Evolutionary conservation across 2,888 invertebrate genomes (phyloP), one percentile per base, ranked within the genome.

Genomic region (Furcula furcula): DNA sequence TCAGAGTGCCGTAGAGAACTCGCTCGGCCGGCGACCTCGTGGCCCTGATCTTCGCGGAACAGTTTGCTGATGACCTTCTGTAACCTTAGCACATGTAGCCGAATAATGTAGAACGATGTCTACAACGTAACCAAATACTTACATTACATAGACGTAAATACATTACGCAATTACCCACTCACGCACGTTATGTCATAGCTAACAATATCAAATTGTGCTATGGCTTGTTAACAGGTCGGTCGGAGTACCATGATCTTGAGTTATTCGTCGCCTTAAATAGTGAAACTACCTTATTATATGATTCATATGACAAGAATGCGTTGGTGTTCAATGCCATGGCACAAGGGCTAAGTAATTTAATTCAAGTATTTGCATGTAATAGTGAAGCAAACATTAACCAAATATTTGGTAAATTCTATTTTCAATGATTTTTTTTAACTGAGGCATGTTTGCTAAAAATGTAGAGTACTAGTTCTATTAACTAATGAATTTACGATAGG

Each of bases 21-120:
- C 46, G 60, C 54, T 62, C 64, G 76, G 75, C 66, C 78, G 66
- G 68, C 70, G 82, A 81, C 79, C 79, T 75, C 69, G 56, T 77
- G 78, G 76, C 85, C 83, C 69, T 85, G 86, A 85, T 85, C 83
- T 85, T 83, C 78, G 62, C 67, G 67, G 71, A 76, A 69, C 63
- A 55, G 52, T 54, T 45, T 40, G 35, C 44, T 59, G 55, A 61
- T 60, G 64, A 67, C 65, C 62, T 70, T 55, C 44, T 31, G 40
- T 51, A 46, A 61, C 57, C 57, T 47, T 40, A 38, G 33, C 50
- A 48, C 45, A 52, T 47, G 46, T 40, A 42, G 31, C 41, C 31
- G 31, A 36, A 34, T 14, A 23, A 27, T 50, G 16, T 26, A 40
- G 31, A 41, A 7, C 20, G 28, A 16, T 15, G 23, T 4, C 4